phyloP scores from a whole-genome alignment of 2,888 invertebrate species.

The Metacarcinus magister region DNA sequence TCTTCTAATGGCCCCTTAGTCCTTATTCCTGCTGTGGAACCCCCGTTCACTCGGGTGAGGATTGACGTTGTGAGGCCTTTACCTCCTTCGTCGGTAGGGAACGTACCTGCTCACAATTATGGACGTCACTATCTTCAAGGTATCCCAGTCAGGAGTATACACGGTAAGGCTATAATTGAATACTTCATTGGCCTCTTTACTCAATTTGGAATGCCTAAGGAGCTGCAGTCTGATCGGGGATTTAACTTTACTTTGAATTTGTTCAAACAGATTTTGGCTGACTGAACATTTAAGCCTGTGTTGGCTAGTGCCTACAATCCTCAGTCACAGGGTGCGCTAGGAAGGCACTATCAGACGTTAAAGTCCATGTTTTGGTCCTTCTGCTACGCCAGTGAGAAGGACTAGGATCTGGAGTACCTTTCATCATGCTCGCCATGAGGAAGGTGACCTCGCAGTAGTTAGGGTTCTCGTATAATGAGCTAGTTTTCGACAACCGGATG shows the following conservation, averaged over 20 bases:
- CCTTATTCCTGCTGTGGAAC: background rate
- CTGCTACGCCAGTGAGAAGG: background rate
- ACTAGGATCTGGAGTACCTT: conserved; percentile 52
- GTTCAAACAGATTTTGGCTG: conserved; percentile 36
- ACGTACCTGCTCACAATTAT: background rate
- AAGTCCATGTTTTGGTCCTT: conserved; percentile 5
- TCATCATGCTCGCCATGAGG: background rate
- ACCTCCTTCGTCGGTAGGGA: background rate
- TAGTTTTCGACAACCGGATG: conserved; percentile 20
- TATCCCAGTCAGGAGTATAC: background rate
- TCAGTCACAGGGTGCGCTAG: conserved; percentile 54
- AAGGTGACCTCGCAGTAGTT: conserved; percentile 9
- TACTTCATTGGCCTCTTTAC: background rate
- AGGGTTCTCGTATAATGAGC: background rate
- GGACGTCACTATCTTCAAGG: conserved; percentile 32
- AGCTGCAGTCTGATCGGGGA: conserved; percentile 60
- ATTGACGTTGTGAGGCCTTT: conserved; percentile 31
- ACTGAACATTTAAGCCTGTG: background rate
- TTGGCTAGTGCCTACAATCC: conserved; percentile 40
- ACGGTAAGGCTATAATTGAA: background rate
- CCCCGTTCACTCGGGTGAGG: background rate
- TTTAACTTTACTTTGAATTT: conserved; percentile 12
- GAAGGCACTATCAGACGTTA: conserved; percentile 52
- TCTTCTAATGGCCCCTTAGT: background rate
- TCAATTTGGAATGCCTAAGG: conserved; percentile 22